A percentile compares a stretch with the other conserved stretches of the same genome.
Evolutionary conservation across 2,888 invertebrate species (phyloP).

Genomic region (Heteromyza rotundicornis): DNA sequence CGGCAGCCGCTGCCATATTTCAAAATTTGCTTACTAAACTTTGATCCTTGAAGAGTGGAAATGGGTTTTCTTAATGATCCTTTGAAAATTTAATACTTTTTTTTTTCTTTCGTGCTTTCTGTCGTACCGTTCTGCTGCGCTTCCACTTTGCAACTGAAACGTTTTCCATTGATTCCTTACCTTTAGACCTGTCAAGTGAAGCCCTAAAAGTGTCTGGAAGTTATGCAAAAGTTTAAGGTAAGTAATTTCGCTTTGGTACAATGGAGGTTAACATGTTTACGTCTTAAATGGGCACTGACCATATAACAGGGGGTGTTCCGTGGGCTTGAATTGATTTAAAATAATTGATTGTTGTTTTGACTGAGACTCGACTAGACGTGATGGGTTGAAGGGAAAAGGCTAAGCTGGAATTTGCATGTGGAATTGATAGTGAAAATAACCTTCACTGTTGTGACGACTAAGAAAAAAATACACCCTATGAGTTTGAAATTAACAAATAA

Average conservation of each 20-base stretch:
- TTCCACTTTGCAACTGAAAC: background rate
- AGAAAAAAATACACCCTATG: too few relatives aligned
- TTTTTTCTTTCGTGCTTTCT: background rate
- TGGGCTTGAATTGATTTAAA: too few relatives aligned
- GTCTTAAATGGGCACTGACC: slow-evolving; percentile 30
- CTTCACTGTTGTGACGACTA: too few relatives aligned
- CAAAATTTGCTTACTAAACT: background rate
- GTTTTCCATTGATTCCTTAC: background rate
- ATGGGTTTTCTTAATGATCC: too few relatives aligned
- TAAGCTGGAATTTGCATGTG: too few relatives aligned
- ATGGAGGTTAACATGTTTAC: slow-evolving; percentile 28
- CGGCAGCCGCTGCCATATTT: slow-evolving; percentile 21
- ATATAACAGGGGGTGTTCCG: slow-evolving; percentile 12
- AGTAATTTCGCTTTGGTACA: slow-evolving; percentile 13
- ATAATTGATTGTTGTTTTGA: too few relatives aligned
- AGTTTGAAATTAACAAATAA: too few relatives aligned
- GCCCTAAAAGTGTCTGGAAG: slow-evolving; percentile 27
- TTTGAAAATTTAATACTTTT: too few relatives aligned
- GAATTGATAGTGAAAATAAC: too few relatives aligned
- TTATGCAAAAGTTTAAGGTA: slow-evolving; percentile 29
- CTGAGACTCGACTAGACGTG: too few relatives aligned
- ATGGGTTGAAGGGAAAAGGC: too few relatives aligned
- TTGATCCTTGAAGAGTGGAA: too few relatives aligned
- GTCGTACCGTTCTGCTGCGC: background rate
- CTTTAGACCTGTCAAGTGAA: slow-evolving; percentile 26